Conservation (phyloP, 2,113 vertebrate species). For the Varanus salvator region DNA sequence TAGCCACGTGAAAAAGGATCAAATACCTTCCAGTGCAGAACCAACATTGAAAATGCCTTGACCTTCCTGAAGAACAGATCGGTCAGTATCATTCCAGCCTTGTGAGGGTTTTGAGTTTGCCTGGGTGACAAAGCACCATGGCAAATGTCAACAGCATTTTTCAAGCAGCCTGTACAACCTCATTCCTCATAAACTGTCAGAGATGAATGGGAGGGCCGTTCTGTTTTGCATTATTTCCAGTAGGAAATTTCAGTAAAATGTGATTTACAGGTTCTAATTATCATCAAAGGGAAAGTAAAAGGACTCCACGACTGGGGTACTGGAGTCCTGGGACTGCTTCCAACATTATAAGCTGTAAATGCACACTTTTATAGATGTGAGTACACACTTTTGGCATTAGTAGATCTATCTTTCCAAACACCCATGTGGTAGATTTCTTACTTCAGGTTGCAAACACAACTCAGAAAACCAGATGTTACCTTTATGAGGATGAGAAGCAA, state of each 20-base stretch:
- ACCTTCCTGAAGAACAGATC: conserved; percentile 89
- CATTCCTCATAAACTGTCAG: not conserved
- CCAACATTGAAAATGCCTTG: conserved; percentile 92
- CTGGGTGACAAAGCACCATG: not conserved
- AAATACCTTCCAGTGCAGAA: conserved; percentile 90
- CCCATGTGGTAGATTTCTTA: not conserved
- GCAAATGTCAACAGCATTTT: not conserved
- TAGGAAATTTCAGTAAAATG: not conserved
- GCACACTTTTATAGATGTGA: not conserved
- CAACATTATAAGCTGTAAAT: not conserved
- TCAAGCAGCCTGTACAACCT: not conserved
- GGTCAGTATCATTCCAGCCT: conserved; percentile 78
- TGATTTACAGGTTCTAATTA: not conserved
- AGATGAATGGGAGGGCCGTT: not conserved
- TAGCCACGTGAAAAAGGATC: conserved; percentile 90
- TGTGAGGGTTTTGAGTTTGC: not conserved
- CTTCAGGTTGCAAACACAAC: not conserved
- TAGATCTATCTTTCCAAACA: not conserved
- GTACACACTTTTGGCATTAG: not conserved
- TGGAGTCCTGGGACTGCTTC: not conserved
- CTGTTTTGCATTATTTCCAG: not conserved
- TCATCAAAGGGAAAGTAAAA: not conserved
- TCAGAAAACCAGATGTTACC: not conserved
- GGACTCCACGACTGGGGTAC: not conserved
- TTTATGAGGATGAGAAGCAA: not conserved